phyloP scores from a whole-genome alignment of 64 coral and sea anemone species.

The Stichodactyla mertensii region DNA sequence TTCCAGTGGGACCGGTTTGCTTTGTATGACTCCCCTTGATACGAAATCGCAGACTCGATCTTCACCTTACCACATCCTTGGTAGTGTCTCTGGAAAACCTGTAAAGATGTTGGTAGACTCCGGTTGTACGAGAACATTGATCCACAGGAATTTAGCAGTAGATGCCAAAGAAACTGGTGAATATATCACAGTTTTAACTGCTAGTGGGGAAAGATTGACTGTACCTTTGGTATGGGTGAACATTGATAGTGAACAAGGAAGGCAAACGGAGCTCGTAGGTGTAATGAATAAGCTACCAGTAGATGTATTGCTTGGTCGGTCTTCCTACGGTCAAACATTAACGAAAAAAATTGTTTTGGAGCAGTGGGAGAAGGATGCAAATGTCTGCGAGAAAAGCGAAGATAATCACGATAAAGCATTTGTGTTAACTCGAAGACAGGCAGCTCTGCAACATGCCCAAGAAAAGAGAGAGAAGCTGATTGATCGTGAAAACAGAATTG shows the following conservation, averaged over 20 bases:
- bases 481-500: constrained; percentile 10
- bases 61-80: neutral
- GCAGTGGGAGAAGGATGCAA: constrained; percentile 5
- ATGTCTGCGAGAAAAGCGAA: no score
- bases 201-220: neutral
- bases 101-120: constrained; percentile 11
- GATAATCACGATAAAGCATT: neutral
- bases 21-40: constrained; percentile 5
- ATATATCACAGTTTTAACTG: constrained; percentile 1
- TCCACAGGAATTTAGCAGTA: neutral
- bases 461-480: neutral
- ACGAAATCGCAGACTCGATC: neutral
- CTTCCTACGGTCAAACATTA: constrained; percentile 23
- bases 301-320: constrained; percentile 11
- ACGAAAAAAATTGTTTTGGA: neutral
- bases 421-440: constrained; percentile 9
- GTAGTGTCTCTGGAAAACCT: neutral
- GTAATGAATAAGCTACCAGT: constrained; percentile 9
- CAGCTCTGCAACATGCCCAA: neutral
- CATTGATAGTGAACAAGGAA: neutral
- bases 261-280: neutral
- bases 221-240: neutral
- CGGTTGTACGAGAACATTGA: constrained; percentile 8
- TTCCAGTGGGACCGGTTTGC: neutral
- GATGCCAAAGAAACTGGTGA: neutral